Percentiles rank a stretch among this genome's conserved stretches.
These are phyloP conservation scores for Drosophila algonquin DNA, from an alignment of 2,888 invertebrate genomes.

Conservation along the genomic window DNA sequence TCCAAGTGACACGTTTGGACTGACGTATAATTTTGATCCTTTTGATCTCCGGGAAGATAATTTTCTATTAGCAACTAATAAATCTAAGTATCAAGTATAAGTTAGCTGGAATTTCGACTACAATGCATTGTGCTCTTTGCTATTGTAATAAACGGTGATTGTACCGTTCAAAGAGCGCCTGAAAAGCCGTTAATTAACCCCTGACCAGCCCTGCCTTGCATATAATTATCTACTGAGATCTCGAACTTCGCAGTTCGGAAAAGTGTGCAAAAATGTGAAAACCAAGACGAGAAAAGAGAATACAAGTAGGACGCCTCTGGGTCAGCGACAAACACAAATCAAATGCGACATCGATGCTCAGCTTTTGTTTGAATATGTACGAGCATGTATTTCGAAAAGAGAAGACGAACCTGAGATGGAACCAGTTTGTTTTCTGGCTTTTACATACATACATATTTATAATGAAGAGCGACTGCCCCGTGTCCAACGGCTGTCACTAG, in stretches of 20 bases:
- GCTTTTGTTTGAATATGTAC: conserved; percentile 38
- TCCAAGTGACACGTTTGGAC: background rate
- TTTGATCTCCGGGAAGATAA: background rate
- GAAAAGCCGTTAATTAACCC: conserved; percentile 52
- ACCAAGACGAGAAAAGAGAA: conserved; percentile 4
- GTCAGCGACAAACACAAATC: conserved; percentile 29
- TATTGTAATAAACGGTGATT: conserved; percentile 20
- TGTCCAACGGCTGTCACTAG: background rate
- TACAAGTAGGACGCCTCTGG: conserved; percentile 15
- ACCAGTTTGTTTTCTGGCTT: conserved; percentile 58
- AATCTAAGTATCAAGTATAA: background rate
- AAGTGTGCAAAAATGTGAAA: conserved; percentile 36
- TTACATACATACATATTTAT: conserved; percentile 40
- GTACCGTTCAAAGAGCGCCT: conserved; percentile 61
- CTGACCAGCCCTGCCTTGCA: conserved; percentile 24
- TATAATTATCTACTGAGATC: background rate
- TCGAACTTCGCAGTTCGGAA: conserved; percentile 1
- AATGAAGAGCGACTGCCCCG: conserved; percentile 19
- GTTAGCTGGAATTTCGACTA: background rate
- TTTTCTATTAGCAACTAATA: background rate
- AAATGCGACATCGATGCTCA: conserved; percentile 28
- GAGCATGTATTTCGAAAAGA: conserved; percentile 7
- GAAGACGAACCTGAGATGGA: conserved; percentile 40
- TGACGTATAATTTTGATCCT: background rate
- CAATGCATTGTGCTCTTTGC: background rate